Conservation (phyloP, 2,797 vertebrate species). For the Fistularia commersonii region DNA sequence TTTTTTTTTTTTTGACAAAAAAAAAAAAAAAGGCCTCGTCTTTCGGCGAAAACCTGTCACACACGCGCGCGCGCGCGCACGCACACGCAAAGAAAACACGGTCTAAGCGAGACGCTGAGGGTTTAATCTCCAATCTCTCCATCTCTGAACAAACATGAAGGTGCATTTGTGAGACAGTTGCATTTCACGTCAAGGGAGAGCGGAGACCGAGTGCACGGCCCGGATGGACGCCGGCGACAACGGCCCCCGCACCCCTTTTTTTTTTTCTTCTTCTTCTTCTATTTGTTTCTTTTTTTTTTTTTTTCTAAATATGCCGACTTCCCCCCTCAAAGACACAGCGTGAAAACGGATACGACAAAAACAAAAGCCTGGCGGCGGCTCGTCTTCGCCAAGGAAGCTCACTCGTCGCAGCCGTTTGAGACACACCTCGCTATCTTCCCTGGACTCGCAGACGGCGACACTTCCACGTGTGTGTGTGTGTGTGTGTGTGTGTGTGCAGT, state of each 20-base stretch:
- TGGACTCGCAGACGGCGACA: constrained; percentile 14
- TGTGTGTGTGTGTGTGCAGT: too few relatives aligned
- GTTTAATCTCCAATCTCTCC: constrained; percentile 74
- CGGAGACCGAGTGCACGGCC: constrained; percentile 69
- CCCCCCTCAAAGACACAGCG: constrained; percentile 68
- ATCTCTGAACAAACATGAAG: constrained; percentile 77
- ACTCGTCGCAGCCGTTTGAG: constrained; percentile 64
- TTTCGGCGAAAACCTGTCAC: too few relatives aligned
- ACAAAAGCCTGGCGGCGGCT: constrained; percentile 68
- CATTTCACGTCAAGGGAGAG: constrained; percentile 56
- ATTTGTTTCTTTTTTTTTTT: too few relatives aligned
- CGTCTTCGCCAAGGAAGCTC: constrained; percentile 56
- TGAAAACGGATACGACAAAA: constrained; percentile 67
- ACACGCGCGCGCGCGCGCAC: too few relatives aligned
- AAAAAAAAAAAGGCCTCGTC: too few relatives aligned
- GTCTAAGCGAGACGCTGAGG: constrained; percentile 41
- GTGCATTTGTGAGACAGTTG: constrained; percentile 70
- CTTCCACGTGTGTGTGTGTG: too few relatives aligned
- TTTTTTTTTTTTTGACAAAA: too few relatives aligned
- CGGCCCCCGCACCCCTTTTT: too few relatives aligned
- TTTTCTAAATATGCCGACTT: constrained; percentile 52
- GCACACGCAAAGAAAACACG: constrained; percentile 16
- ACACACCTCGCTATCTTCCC: constrained; percentile 59
- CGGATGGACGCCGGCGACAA: constrained; percentile 51
- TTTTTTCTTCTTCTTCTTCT: too few relatives aligned